Conservation (phyloP, 2,113 vertebrate genomes). For the Microcebus murinus region DNA sequence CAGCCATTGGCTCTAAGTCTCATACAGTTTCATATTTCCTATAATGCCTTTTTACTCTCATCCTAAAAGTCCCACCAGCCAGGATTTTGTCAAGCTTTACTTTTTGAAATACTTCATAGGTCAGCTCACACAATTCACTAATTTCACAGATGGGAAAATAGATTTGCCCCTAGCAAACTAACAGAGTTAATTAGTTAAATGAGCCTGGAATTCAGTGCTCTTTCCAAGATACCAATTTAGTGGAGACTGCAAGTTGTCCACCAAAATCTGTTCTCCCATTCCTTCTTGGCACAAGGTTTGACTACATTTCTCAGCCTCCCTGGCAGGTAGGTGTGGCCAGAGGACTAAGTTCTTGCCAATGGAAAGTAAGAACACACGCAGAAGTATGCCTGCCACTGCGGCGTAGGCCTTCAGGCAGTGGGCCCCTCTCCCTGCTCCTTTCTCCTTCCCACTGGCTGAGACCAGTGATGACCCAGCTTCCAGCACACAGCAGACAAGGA, state of each 20-base stretch:
- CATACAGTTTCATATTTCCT: background rate
- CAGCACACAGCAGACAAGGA: background rate
- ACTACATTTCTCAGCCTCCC: conserved; percentile 1
- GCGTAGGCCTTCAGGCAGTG: background rate
- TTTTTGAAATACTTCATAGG: conserved; percentile 56
- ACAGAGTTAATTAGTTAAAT: conserved; percentile 45
- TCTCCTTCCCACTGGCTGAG: background rate
- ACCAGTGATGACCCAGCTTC: conserved; percentile 22
- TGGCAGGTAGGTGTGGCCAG: background rate
- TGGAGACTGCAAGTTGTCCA: conserved; percentile 36
- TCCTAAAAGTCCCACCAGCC: conserved; percentile 13
- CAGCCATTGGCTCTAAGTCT: background rate
- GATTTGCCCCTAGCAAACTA: conserved; percentile 40
- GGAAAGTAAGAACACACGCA: background rate
- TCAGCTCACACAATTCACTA: background rate
- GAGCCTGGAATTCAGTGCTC: background rate
- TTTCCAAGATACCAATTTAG: background rate
- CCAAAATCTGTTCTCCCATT: conserved; percentile 38
- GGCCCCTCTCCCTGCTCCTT: background rate
- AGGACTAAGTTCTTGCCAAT: background rate
- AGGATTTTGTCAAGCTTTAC: conserved; percentile 10
- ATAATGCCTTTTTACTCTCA: background rate
- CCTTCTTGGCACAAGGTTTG: background rate
- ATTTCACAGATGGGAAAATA: conserved; percentile 44
- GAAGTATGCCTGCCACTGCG: background rate